phyloP scores from a whole-genome alignment of 1,140 invertebrate species.

The Cyrtorhinus lividipennis region DNA sequence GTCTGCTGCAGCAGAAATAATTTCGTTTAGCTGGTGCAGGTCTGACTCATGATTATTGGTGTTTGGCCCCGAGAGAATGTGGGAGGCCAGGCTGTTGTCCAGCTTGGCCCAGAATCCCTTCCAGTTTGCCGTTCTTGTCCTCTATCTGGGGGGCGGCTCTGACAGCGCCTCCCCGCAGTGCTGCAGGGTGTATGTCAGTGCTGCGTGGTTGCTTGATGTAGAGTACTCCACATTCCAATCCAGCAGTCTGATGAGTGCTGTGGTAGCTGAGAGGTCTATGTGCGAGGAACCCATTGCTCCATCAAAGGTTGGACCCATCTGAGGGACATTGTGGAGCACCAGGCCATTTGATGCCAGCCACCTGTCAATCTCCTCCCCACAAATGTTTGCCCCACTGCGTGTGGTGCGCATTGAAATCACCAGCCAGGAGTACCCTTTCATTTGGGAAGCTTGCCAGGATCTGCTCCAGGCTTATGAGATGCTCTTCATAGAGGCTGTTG shows the following conservation, averaged over 20 bases:
- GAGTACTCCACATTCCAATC: background rate
- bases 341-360: background rate
- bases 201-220: background rate
- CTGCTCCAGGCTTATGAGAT: background rate
- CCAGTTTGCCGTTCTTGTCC: background rate
- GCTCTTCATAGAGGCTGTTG: background rate
- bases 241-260: background rate
- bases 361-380: background rate
- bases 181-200: background rate
- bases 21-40: background rate
- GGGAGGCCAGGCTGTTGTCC: background rate
- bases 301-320: background rate
- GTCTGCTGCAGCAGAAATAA: background rate
- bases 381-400: background rate
- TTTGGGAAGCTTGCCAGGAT: background rate
- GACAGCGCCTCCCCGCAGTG: background rate
- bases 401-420: background rate
- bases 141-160: background rate
- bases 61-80: background rate
- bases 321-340: background rate
- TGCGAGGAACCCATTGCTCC: background rate
- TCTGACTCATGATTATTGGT: background rate
- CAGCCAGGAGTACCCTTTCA: background rate
- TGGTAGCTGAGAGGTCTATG: background rate
- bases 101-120: background rate